Evolutionary conservation across 2,113 vertebrate species (phyloP).

Genomic region (Platysternon megacephalum): DNA sequence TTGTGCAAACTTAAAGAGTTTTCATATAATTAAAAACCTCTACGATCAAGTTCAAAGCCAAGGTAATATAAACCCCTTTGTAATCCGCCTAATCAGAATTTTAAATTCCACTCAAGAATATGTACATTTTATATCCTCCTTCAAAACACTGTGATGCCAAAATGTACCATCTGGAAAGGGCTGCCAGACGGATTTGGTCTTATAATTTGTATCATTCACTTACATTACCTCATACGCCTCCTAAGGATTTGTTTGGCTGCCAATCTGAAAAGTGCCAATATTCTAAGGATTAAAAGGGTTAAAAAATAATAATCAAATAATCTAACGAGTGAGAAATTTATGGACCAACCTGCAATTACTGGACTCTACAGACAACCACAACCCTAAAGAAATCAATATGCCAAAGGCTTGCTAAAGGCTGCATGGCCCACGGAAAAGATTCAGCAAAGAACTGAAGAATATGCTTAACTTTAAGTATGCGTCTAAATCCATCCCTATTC

Average conservation of each 20-base stretch:
- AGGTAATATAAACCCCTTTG: slow-evolving; percentile 26
- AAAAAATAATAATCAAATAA: not conserved
- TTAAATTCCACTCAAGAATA: not conserved
- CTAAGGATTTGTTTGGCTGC: slow-evolving; percentile 24
- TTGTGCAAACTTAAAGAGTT: slow-evolving; percentile 20
- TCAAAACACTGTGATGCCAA: not conserved
- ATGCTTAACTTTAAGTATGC: not conserved
- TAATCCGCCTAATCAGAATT: slow-evolving; percentile 34
- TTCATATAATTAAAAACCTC: slow-evolving; percentile 22
- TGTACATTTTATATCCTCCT: not conserved
- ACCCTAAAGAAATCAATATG: not conserved
- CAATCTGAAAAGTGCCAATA: slow-evolving; percentile 45
- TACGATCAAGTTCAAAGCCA: slow-evolving; percentile 17
- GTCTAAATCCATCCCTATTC: not conserved
- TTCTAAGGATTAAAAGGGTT: slow-evolving; percentile 26
- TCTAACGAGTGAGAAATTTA: not conserved
- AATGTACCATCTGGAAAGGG: slow-evolving; percentile 7
- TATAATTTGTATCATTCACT: slow-evolving; percentile 39
- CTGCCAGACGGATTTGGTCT: not conserved
- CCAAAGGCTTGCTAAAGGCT: not conserved
- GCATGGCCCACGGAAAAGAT: fast-evolving
- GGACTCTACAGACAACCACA: not conserved
- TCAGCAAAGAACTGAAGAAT: not conserved
- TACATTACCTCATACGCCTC: not conserved
- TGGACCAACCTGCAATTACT: not conserved